phyloP scores from a whole-genome alignment of 2,888 invertebrate species.

The Lithophane semibrunnea region DNA sequence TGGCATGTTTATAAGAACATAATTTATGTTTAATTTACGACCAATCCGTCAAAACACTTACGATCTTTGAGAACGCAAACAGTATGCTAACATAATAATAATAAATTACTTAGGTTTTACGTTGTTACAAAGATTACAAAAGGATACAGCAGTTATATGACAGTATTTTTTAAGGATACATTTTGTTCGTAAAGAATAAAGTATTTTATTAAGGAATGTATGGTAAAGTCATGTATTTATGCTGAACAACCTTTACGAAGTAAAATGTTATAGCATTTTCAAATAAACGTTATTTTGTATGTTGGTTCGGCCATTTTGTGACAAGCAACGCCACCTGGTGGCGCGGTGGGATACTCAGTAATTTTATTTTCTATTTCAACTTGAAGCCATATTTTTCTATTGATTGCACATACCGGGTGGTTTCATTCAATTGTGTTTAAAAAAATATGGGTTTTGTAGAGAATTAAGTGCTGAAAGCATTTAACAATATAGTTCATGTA shows the following conservation, averaged over 20 bases:
- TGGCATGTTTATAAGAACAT: not conserved
- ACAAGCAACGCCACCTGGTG: conserved; percentile 43
- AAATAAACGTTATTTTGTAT: conserved; percentile 23
- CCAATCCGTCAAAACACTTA: conserved; percentile 11
- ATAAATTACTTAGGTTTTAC: conserved; percentile 57
- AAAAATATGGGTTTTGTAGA: not conserved
- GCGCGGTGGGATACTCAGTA: conserved; percentile 9
- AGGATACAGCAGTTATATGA: conserved; percentile 69
- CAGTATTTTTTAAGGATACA: conserved; percentile 71
- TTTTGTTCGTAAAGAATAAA: conserved; percentile 48
- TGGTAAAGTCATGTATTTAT: conserved; percentile 32
- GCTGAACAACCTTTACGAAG: conserved; percentile 55
- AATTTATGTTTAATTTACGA: not conserved
- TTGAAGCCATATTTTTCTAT: conserved; percentile 12
- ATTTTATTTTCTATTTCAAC: not conserved
- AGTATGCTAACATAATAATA: conserved; percentile 51
- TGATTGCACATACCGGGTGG: not conserved
- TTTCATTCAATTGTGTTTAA: not conserved
- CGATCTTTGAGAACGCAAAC: conserved; percentile 55
- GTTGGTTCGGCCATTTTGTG: conserved; percentile 35
- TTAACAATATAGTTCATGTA: not conserved
- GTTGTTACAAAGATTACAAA: conserved; percentile 56
- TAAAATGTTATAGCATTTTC: conserved; percentile 55
- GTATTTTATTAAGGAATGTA: conserved; percentile 42
- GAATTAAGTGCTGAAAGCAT: not conserved